Base-by-base conservation (phyloP, 1,140 invertebrate genomes). In the Gonioctena quinquepunctata region DNA sequence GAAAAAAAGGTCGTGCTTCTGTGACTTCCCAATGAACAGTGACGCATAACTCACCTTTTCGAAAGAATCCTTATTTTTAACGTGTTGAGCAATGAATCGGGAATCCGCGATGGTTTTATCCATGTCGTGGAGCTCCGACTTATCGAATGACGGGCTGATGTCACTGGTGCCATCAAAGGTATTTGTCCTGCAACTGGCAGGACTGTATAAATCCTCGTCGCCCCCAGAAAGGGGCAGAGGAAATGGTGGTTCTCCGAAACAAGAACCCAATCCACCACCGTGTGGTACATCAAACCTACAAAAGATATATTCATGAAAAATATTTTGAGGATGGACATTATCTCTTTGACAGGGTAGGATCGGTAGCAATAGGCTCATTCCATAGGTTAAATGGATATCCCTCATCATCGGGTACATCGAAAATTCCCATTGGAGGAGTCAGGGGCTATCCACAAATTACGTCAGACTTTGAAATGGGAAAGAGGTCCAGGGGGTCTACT, bases 61-160 rank as follows among this genome's bases (percentile, higher is more conserved):
- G 82, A 96, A 96, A 82, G 93, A 94, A 85, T 96, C 94, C 84
- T 96, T 95, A 85, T 97, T 96, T 84, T 91, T 93, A 80, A 95
- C 93, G 83, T 96, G 94, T 84, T 96, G 95, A 81, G 95, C 95
- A 85, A 96, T 96, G 84, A 96, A 97, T 82, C 92, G 90, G 52
- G 94, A 93, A 73, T 94, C 93, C 82, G 94, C 91, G 81, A 96
- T 91, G 76, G 94, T 94, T 81, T 94, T 93, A 84, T 95, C 93
- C 88, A 94, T 91, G 82, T 93, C 91, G 78, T 91, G 88, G 62
- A 91, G 86, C 67, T 86, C 88, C 60, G 91, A 89, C 82, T 91
- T 92, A 77, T 93, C 92, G 80, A 93, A 92, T 69, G 91, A 92
- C 22, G 92, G 92, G 85, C 91, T 93, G 66, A 88, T 86, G 78